Evolutionary conservation across 1,140 invertebrate genomes (phyloP).

Genomic region (Macrosteles quadrilineatus): DNA sequence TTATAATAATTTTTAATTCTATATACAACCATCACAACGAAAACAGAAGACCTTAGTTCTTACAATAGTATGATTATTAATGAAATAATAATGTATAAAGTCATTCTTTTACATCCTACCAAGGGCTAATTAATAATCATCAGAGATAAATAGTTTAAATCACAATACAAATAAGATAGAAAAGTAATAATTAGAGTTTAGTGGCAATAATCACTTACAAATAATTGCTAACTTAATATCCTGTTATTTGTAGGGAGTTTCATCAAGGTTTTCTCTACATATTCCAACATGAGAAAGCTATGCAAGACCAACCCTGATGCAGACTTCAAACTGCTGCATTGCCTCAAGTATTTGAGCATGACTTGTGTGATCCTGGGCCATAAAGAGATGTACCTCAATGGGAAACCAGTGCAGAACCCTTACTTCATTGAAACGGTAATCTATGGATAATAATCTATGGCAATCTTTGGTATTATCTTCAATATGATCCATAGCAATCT

Average conservation of each 20-base stretch:
- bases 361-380: slow-evolving; percentile 17
- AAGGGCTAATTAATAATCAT: no score
- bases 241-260: slow-evolving; percentile 3
- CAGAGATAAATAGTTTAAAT: no score
- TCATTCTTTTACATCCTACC: no score
- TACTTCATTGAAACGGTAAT: slow-evolving; percentile 18
- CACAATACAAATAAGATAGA: no score
- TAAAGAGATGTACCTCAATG: slow-evolving; percentile 2
- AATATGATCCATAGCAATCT: background rate
- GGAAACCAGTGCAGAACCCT: slow-evolving; percentile 20
- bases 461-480: background rate
- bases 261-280: slow-evolving; percentile 6
- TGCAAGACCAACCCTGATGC: background rate
- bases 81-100: no score
- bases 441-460: background rate
- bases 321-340: slow-evolving; percentile 10
- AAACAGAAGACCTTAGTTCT: no score
- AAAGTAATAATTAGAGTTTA: no score
- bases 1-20: no score
- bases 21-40: no score
- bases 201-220: no score
- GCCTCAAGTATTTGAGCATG: slow-evolving; percentile 4
- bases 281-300: slow-evolving; percentile 15
- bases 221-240: no score
- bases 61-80: no score